A percentile compares a stretch with the other conserved stretches of the same genome.
Conservation (phyloP, 2,797 vertebrate genomes). For the Glyptemys insculpta region DNA sequence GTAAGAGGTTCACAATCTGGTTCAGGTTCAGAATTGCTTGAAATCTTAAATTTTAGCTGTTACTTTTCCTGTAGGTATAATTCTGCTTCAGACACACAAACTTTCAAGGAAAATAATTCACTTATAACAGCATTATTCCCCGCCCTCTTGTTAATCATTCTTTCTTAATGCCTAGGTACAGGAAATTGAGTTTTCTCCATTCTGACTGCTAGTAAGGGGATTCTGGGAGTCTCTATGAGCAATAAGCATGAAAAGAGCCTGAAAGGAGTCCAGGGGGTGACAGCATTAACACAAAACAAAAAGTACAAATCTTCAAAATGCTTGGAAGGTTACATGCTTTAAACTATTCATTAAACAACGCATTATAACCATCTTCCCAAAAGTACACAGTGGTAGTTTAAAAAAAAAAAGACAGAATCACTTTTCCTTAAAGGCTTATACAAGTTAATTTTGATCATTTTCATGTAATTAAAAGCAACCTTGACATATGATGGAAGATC, state of each 20-base stretch:
- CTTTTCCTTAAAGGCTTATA: constrained; percentile 57
- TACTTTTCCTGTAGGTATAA: constrained; percentile 29
- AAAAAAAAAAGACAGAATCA: background rate
- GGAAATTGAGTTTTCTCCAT: constrained; percentile 70
- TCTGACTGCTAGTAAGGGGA: constrained; percentile 75
- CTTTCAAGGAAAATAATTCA: constrained; percentile 75
- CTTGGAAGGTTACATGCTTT: constrained; percentile 65
- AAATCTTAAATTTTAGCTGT: constrained; percentile 1
- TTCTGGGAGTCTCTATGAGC: constrained; percentile 73
- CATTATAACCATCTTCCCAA: constrained; percentile 65
- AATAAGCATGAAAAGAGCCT: constrained; percentile 80
- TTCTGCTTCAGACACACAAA: constrained; percentile 22
- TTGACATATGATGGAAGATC: constrained; percentile 34
- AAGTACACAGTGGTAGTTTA: constrained; percentile 15
- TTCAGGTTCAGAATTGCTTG: constrained; percentile 26
- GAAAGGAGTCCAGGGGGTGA: constrained; percentile 73
- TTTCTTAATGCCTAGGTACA: constrained; percentile 79
- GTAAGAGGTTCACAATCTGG: background rate
- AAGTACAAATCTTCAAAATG: constrained; percentile 74
- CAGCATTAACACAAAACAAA: constrained; percentile 76
- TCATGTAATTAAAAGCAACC: constrained; percentile 55
- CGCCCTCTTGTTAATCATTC: constrained; percentile 69
- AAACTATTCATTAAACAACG: constrained; percentile 59
- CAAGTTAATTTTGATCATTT: constrained; percentile 58
- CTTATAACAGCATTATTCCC: constrained; percentile 68